Percentiles rank a stretch among this genome's conserved stretches.
These are phyloP conservation scores for Laticauda colubrina DNA, from an alignment of 2,113 vertebrate genomes.

Conservation along the genomic window DNA sequence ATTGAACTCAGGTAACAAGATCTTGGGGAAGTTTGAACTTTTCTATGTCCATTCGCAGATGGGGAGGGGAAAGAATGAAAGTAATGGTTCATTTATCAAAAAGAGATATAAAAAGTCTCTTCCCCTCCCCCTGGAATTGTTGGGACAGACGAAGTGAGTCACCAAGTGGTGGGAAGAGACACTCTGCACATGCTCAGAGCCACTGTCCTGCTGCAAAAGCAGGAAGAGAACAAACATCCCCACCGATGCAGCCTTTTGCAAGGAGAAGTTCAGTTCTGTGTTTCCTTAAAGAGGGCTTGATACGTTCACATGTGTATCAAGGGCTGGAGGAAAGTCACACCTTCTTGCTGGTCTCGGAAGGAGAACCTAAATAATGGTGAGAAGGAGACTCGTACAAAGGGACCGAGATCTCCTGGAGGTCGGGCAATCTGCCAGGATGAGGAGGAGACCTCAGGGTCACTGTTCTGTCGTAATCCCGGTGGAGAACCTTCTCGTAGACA, in stretches of 20 bases:
- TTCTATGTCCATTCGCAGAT: slow-evolving; percentile 31
- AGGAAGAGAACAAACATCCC: not conserved
- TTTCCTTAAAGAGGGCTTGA: not conserved
- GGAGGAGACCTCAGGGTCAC: slow-evolving; percentile 84
- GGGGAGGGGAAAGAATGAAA: not conserved
- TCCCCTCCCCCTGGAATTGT: not conserved
- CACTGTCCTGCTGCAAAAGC: not conserved
- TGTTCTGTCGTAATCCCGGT: slow-evolving; percentile 86
- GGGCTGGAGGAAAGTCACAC: slow-evolving; percentile 43
- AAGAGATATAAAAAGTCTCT: not conserved
- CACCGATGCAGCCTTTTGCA: not conserved
- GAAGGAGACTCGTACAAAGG: slow-evolving; percentile 85
- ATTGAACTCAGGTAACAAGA: slow-evolving; percentile 73
- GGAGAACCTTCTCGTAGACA: slow-evolving; percentile 90
- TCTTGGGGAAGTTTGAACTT: slow-evolving; percentile 58
- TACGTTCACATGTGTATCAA: not conserved
- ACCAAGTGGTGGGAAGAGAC: not conserved
- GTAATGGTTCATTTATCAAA: not conserved
- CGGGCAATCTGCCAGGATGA: slow-evolving; percentile 84
- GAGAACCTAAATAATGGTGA: slow-evolving; percentile 75
- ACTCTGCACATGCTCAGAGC: slow-evolving; percentile 17
- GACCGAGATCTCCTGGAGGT: slow-evolving; percentile 86
- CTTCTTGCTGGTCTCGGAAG: slow-evolving; percentile 70
- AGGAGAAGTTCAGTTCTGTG: not conserved
- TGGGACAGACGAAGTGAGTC: not conserved